phyloP scores from a whole-genome alignment of 1,140 invertebrate species.

The Nasonia giraulti region DNA sequence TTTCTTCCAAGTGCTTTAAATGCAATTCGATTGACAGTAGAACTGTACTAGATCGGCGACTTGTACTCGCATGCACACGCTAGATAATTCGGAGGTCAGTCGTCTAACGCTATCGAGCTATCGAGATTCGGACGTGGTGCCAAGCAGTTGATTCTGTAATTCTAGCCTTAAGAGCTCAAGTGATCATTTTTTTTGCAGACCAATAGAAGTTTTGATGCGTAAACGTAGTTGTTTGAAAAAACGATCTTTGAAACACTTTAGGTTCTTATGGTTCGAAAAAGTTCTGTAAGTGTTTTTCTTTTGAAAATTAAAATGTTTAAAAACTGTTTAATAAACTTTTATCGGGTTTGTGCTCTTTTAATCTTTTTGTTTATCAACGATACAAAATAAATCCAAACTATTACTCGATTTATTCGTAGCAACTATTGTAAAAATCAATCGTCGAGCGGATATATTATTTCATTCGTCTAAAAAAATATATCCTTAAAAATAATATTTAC shows the following conservation, averaged over 20 bases:
- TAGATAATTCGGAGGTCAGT: constrained; percentile 71
- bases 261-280: neutral
- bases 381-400: too few species aligned
- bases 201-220: neutral
- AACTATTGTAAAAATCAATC: too few species aligned
- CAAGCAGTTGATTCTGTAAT: constrained; percentile 53
- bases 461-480: constrained; percentile 5
- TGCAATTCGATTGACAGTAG: constrained; percentile 57
- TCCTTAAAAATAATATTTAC: constrained; percentile 36
- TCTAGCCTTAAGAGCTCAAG: neutral
- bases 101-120: constrained; percentile 71
- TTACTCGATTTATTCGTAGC: too few species aligned
- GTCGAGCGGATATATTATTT: neutral
- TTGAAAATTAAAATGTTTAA: too few species aligned
- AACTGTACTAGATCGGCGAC: constrained; percentile 60
- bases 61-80: constrained; percentile 57
- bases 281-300: too few species aligned
- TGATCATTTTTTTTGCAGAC: neutral
- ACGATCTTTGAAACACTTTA: constrained; percentile 26
- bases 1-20: neutral
- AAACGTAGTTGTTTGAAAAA: neutral
- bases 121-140: constrained; percentile 68
- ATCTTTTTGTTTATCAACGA: too few species aligned
- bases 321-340: too few species aligned
- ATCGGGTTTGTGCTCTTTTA: too few species aligned